Percentiles rank a stretch among this genome's conserved stretches.
These are phyloP conservation scores for Pantherophis vulpinus DNA, from an alignment of 2,797 vertebrate species.

Conservation along the genomic window DNA sequence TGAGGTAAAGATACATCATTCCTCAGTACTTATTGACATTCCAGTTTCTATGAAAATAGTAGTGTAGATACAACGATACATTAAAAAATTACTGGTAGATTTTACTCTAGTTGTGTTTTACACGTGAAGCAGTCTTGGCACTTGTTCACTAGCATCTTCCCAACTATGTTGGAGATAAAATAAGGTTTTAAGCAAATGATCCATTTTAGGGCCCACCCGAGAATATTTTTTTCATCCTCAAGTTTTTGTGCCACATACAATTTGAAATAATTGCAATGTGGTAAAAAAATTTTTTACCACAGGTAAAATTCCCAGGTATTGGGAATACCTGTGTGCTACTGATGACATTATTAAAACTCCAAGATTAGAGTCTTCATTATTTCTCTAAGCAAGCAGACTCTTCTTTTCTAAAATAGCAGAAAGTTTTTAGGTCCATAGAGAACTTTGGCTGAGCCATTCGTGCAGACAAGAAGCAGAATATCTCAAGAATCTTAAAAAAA, in stretches of 20 bases:
- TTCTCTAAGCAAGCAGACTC: background rate
- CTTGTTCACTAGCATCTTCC: background rate
- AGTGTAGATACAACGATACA: background rate
- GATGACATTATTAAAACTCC: background rate
- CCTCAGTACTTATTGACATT: background rate
- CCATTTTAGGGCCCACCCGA: background rate
- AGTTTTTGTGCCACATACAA: background rate
- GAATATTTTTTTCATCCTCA: background rate
- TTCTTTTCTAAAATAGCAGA: background rate
- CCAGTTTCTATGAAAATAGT: background rate
- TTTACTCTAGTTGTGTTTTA: background rate
- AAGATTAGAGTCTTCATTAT: background rate
- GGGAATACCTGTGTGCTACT: background rate
- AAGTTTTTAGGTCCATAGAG: background rate
- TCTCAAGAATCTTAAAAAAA: background rate
- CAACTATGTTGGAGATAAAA: background rate
- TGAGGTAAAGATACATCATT: background rate
- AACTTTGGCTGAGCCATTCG: background rate
- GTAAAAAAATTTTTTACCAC: background rate
- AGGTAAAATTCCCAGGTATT: background rate
- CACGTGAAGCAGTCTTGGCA: background rate
- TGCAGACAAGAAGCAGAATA: background rate
- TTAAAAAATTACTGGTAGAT: background rate
- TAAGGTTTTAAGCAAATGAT: background rate
- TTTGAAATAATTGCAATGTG: background rate